Evolutionary conservation across 2,113 vertebrate genomes (phyloP), one percentile per base, ranked within the genome.

Genomic region (Lontra canadensis): DNA sequence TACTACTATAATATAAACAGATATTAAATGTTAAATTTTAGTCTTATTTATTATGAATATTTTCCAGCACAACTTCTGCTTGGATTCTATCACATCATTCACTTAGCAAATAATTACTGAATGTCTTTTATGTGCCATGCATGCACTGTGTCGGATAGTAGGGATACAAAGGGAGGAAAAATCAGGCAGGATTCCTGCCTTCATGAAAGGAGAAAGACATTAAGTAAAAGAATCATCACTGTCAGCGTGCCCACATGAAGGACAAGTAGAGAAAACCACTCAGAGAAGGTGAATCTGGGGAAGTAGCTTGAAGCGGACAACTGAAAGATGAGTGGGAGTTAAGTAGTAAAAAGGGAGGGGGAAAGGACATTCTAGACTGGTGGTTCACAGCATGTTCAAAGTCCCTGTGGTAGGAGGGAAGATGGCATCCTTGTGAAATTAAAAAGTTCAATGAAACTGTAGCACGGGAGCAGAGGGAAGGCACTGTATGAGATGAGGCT

Each of bases 21-120:
- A 88, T 36, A 71, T 78, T 59, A 87, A 90, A 93, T 49, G 34
- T 7, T 78, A 90, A 84, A 84, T 74, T 97, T 94, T 96, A 89
- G 36, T 67, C 14, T 78, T 79, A 93, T 73, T 73, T 79, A 79
- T 55, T 81, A 88, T 4, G 81, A 96, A 74, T 69, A 74, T 80
- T 84, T 91, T 88, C 76, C 39, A 88, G 47, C 26, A 49, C 39
- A 95, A 59, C 76, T 90, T 81, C n/a, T 91, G 26, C 39, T 81
- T 96, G 86, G 71, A 93, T 69, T 88, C 34, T 71, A 87, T 55
- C n/a, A 63, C 15, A 82, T 65, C 1, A 6, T 63, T 94, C 55
- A 93, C 44, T 89, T 67, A 94, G 84, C 42, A 90, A 96, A 89
- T 78, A 87, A 86, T 88, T 81, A 47, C 0, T 93, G 81, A 76